Evolutionary conservation across 2,797 vertebrate genomes (phyloP), one percentile per base, ranked within the genome.

Genomic region (Hemitrygon akajei): DNA sequence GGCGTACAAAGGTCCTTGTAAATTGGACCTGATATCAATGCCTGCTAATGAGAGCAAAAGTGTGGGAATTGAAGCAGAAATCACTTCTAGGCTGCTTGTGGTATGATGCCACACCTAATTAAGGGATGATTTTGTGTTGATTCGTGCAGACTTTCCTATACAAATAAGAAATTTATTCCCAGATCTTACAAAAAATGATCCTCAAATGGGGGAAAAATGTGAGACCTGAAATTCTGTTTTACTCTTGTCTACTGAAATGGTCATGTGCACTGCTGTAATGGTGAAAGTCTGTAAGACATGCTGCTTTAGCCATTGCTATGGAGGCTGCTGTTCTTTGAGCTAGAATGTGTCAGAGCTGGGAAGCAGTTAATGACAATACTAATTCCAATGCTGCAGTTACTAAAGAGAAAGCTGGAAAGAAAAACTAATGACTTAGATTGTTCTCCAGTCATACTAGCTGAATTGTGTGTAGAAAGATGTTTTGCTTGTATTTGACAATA

Each of bases 31-130:
- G 34, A 75, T 40, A 16, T 37, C 34, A 69, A 69, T 37, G 60
- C 27, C 37, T 71, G 34, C 60, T 34, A 30, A 69, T 69, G 7
- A 91, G 40, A 25, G 14, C 20, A 6, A 9, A 1, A 34, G 30
- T 91, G 18, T 71, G 40, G 18, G 34, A 91, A 22, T 91, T 71
- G n/a, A 91, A 71, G 66, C 66, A 91, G 10, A 71, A 91, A 91
- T 69, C 25, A 22, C 40, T 25, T 37, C 56, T n/a, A 63, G 6
- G 27, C 56, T 89, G 66, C 69, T 34, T 30, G 30, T 11, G 10
- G 63, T 60, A 60, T 60, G 60, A 20, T 66, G 30, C 69, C 91
- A 93, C 71, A 92, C 40, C 37, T 47, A 11, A 86, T 86, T 86
- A 60, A 56, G 27, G 16, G 30, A 75, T 66, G 37, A 7, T 34